Percentiles rank a stretch among this genome's conserved stretches.
phyloP scores from a whole-genome alignment of 2,888 invertebrate species.

The Teinopalpus imperialis region DNA sequence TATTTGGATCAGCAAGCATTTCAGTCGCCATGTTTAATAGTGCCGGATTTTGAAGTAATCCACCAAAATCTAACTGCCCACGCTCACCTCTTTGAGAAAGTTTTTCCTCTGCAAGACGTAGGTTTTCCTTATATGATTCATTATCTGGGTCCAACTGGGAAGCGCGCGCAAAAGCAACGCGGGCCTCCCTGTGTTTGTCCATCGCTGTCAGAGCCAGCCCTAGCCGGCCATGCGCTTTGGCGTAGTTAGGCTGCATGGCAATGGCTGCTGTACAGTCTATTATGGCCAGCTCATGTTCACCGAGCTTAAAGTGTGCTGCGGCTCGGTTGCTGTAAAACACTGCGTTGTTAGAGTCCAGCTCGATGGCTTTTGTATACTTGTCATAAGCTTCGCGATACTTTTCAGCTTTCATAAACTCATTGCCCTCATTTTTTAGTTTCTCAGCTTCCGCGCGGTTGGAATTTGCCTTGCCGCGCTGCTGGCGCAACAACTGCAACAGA shows the following conservation, averaged over 20 bases:
- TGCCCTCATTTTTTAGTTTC: conserved; percentile 92
- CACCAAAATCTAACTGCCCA: conserved; percentile 79
- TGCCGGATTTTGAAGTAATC: conserved; percentile 90
- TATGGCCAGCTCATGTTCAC: conserved; percentile 91
- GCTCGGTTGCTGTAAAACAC: conserved; percentile 99
- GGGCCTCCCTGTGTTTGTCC: conserved; percentile 91
- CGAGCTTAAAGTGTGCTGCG: conserved; percentile 95
- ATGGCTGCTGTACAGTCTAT: conserved; percentile 95
- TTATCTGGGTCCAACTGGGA: conserved; percentile 95
- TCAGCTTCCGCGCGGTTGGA: conserved; percentile 87
- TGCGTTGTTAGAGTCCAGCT: conserved; percentile 92
- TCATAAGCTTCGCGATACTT: conserved; percentile 88
- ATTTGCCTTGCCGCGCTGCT: conserved; percentile 38
- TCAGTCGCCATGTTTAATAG: conserved; percentile 92
- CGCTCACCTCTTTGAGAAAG: conserved; percentile 85
- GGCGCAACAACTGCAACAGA: conserved; percentile 55
- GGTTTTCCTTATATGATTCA: conserved; percentile 93
- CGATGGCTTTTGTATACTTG: conserved; percentile 94
- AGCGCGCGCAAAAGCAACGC: conserved; percentile 93
- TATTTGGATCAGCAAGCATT: conserved; percentile 91
- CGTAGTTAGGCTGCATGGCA: conserved; percentile 93
- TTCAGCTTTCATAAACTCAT: conserved; percentile 92
- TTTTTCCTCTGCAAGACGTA: conserved; percentile 90
- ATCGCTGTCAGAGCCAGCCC: conserved; percentile 94
- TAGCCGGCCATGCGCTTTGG: conserved; percentile 96